These are phyloP conservation scores for Sinocyclocheilus anshuiensis DNA, from an alignment of 2,113 vertebrate genomes.

Conservation along the genomic window DNA sequence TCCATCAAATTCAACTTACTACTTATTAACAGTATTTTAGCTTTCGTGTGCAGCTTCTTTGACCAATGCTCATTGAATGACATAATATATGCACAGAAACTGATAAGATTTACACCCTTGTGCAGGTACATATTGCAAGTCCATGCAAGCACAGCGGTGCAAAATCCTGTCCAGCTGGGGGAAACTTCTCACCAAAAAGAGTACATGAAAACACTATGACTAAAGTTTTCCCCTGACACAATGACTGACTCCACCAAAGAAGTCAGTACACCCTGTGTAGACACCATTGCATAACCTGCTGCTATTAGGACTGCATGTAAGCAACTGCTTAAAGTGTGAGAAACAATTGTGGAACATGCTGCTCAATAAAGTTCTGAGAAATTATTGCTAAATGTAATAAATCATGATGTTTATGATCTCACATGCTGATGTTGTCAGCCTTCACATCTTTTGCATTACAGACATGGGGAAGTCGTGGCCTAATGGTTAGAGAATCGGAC, in stretches of 20 bases:
- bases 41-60: neutral
- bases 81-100: neutral
- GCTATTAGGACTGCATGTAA: neutral
- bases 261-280: neutral
- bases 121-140: neutral
- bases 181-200: neutral
- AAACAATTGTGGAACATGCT: neutral
- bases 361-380: neutral
- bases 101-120: neutral
- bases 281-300: neutral
- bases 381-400: neutral
- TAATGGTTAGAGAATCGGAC: too few relatives aligned
- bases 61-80: neutral
- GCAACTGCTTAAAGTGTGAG: neutral
- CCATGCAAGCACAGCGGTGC: neutral
- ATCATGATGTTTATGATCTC: neutral
- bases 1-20: neutral
- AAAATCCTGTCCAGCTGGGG: neutral
- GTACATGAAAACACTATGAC: conserved; percentile 17
- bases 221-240: neutral
- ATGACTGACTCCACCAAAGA: neutral
- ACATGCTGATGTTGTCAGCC: neutral
- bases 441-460: neutral
- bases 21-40: neutral
- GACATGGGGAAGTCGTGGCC: too few relatives aligned